Percentiles rank a stretch among this genome's conserved stretches.
Conservation (phyloP, 2,888 invertebrate genomes). For the Troglohyphantes excavatus region DNA sequence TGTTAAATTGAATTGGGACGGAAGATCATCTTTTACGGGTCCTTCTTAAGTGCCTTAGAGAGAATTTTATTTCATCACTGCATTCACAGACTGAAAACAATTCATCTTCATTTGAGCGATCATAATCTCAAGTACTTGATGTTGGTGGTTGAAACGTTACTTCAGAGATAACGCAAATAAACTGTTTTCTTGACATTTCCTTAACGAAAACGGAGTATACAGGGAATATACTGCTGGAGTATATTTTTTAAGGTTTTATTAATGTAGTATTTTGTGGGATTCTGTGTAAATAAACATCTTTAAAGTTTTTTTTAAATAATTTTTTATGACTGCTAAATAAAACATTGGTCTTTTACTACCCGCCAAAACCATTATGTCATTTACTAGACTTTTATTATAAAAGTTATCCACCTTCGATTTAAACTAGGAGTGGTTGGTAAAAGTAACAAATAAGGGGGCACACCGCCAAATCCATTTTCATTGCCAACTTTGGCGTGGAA, state of each 20-base stretch:
- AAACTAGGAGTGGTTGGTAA: too few relatives aligned
- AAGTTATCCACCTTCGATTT: too few relatives aligned
- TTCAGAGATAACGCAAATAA: conserved; percentile 17
- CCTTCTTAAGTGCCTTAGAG: conserved; percentile 11
- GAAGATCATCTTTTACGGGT: conserved; percentile 14
- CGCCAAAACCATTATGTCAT: too few relatives aligned
- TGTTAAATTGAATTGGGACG: conserved; percentile 37
- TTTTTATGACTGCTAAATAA: too few relatives aligned
- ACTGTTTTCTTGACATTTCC: conserved; percentile 6
- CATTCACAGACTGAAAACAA: background rate
- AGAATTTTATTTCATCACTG: conserved; percentile 21
- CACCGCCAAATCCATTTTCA: too few relatives aligned
- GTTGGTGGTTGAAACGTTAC: conserved; percentile 20
- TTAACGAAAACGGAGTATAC: conserved; percentile 3
- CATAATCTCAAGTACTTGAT: background rate
- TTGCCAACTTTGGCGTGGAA: too few relatives aligned
- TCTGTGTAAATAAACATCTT: too few relatives aligned
- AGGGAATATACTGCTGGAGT: background rate
- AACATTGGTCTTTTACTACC: too few relatives aligned
- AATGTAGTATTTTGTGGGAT: background rate
- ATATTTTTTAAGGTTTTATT: background rate
- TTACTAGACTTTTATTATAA: too few relatives aligned
- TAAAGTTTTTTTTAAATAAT: too few relatives aligned
- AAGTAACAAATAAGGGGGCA: too few relatives aligned
- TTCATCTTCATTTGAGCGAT: conserved; percentile 31